phyloP scores from a whole-genome alignment of 2,797 vertebrate genomes.

The Pipistrellus nathusii region DNA sequence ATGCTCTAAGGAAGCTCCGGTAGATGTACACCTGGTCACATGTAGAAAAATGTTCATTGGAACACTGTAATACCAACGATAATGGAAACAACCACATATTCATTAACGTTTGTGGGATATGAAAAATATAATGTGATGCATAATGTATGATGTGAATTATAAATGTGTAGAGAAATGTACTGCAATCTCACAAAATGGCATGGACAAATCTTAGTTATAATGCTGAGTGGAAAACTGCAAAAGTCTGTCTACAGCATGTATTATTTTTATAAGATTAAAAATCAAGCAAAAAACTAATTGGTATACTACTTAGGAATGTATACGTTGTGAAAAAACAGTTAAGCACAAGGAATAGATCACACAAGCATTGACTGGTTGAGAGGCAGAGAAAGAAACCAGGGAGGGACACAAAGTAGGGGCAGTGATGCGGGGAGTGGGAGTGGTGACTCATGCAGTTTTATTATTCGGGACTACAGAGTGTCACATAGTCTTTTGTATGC shows the following conservation, averaged over 20 bases:
- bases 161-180: not conserved
- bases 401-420: not conserved
- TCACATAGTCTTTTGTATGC: not conserved
- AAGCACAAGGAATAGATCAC: not conserved
- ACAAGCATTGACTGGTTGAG: not conserved
- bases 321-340: not conserved
- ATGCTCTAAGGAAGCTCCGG: not conserved
- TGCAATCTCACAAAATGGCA: not conserved
- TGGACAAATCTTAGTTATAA: not conserved
- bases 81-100: not conserved
- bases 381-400: not conserved
- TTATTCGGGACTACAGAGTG: not conserved
- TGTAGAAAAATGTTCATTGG: not conserved
- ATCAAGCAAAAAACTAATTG: not conserved
- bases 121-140: not conserved
- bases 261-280: slow-evolving; percentile 16
- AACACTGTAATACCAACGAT: not conserved
- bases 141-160: not conserved
- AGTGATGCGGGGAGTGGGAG: not conserved
- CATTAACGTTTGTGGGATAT: not conserved
- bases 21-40: not conserved
- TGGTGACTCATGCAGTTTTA: not conserved
- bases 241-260: not conserved
- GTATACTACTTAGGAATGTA: not conserved
- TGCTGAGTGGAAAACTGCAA: not conserved